Evolutionary conservation across 2,113 vertebrate genomes (phyloP).

Genomic region (Chinchilla lanigera): DNA sequence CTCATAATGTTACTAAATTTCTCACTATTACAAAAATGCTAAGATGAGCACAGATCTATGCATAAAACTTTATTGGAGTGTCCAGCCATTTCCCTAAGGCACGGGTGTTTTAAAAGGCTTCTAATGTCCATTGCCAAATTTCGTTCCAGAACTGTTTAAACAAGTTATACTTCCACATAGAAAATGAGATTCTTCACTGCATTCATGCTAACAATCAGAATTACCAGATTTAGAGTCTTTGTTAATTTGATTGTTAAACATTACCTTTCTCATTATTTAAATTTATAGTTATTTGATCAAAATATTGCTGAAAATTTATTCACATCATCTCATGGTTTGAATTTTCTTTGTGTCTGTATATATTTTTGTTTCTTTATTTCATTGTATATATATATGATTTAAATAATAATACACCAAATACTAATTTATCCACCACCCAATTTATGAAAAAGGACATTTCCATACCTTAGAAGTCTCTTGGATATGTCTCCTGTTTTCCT

Average conservation of each 20-base stretch:
- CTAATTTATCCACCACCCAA: neutral
- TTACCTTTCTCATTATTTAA: neutral
- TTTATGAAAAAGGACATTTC: neutral
- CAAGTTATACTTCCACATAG: neutral
- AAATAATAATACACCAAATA: neutral
- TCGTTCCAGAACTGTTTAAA: constrained; percentile 4
- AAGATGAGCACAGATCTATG: constrained; percentile 47
- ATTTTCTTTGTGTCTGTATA: neutral
- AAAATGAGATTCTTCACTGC: neutral
- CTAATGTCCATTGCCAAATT: neutral
- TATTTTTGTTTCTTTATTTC: neutral
- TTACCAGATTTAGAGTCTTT: neutral
- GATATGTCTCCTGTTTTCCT: neutral
- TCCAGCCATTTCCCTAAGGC: constrained; percentile 41
- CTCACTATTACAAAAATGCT: constrained; percentile 41
- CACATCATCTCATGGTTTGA: neutral
- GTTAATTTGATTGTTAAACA: neutral
- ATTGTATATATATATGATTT: neutral
- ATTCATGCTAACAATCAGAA: neutral
- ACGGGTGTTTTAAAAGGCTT: constrained; percentile 35
- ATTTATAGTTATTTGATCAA: neutral
- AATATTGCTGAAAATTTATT: neutral
- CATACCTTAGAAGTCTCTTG: neutral
- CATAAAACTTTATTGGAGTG: constrained; percentile 31
- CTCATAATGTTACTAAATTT: constrained; percentile 53